Evolutionary conservation across 2,113 vertebrate species (phyloP), one percentile per base, ranked within the genome.

Genomic region (Lamprotornis superbus): DNA sequence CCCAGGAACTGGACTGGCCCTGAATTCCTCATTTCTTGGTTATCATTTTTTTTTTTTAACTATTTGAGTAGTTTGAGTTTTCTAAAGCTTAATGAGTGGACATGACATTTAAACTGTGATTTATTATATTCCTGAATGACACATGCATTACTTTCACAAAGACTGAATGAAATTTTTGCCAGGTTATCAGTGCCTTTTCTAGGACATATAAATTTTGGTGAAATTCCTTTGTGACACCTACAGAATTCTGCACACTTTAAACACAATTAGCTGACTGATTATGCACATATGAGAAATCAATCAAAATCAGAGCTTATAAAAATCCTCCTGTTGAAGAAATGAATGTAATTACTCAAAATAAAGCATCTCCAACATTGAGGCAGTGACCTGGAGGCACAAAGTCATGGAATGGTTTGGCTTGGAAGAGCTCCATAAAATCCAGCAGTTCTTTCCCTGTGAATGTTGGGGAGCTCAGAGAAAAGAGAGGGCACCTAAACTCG

Each of bases 401-500:
- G 12, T 16, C 30, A 24, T 5, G 31, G 44, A 7, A 10, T 50
- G 37, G 14, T 14, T 9, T 40, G 64, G 47, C n/a, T 4, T 39
- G 74, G 35, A 42, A 42, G 19, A 17, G 37, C 4, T 70, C 21
- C 70, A 11, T 11, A 65, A 74, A 50, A 35, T 33, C 40, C 59
- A 55, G 39, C 10, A 44, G 30, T 8, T 46, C 5, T 21, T 61
- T n/a, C 40, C 22, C 56, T 40, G 55, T 2, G 31, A 9, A 17
- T 50, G 24, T 12, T 49, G 37, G 55, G 27, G 22, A 78, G 22
- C 37, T 63, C 47, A n/a, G 42, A 63, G 28, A 7, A 31, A 55
- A 68, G 15, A 46, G 10, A 33, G 4, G 12, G 2, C 1, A 1
- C 23, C 39, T 3, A 5, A 17, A 40, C 8, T 25, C 31, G 0